phyloP scores from a whole-genome alignment of 2,888 invertebrate genomes.

The Drosophila hamatofila region DNA sequence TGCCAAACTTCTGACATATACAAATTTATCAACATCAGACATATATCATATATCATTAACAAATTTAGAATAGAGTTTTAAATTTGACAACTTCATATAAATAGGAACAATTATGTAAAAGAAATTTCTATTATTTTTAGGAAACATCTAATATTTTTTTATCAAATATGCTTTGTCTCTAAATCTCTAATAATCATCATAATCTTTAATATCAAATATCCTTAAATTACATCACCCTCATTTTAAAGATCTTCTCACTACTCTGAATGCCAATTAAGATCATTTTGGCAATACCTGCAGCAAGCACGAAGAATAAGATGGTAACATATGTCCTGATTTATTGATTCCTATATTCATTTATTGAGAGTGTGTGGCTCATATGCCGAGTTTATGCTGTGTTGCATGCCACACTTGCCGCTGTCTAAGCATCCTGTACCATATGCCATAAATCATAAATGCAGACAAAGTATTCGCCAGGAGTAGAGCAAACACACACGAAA shows the following conservation, averaged over 20 bases:
- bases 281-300: constrained; percentile 1
- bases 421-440: constrained; percentile 62
- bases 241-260: neutral
- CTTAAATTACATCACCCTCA: neutral
- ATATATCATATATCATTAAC: too few species aligned
- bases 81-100: too few species aligned
- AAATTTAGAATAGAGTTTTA: too few species aligned
- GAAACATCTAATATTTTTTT: too few species aligned
- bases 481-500: constrained; percentile 20
- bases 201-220: too few species aligned
- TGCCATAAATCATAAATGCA: constrained; percentile 67
- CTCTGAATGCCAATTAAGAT: neutral
- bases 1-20: too few species aligned
- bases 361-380: constrained; percentile 34
- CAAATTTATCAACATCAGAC: too few species aligned
- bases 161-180: neutral
- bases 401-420: constrained; percentile 68
- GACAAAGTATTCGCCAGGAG: constrained; percentile 63
- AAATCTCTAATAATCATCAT: neutral
- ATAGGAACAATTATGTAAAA: too few species aligned
- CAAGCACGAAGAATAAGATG: neutral
- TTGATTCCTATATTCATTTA: constrained; percentile 44
- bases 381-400: constrained; percentile 35
- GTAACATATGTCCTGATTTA: constrained; percentile 49
- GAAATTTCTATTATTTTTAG: too few species aligned